phyloP scores from a whole-genome alignment of 1,140 invertebrate species.

The Brachionus calyciflorus region DNA sequence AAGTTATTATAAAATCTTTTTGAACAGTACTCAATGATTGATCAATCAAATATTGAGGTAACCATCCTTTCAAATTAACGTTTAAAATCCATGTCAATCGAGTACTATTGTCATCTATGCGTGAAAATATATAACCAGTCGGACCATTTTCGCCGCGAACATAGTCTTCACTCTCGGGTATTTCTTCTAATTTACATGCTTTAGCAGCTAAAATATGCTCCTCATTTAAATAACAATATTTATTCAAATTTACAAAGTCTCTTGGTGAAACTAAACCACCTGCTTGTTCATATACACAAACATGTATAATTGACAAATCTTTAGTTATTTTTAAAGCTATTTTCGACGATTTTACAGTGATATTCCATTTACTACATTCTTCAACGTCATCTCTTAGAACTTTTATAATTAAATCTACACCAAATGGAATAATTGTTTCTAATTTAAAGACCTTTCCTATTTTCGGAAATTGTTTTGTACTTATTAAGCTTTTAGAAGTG shows the following conservation, averaged over 20 bases:
- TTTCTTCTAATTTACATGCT: neutral
- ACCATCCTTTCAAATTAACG: slow-evolving; percentile 44
- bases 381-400: slow-evolving; percentile 27
- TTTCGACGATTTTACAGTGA: neutral
- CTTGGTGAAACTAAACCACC: slow-evolving; percentile 12
- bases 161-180: neutral
- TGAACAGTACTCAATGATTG: neutral
- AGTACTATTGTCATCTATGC: neutral
- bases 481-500: neutral
- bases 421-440: neutral
- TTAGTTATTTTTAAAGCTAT: neutral
- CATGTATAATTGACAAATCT: slow-evolving; percentile 7
- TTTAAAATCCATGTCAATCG: slow-evolving; percentile 35
- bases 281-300: slow-evolving; percentile 17
- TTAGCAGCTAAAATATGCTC: slow-evolving; percentile 14
- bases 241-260: slow-evolving; percentile 34
- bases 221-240: neutral
- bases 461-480: neutral
- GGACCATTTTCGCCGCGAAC: slow-evolving; percentile 37
- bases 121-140: slow-evolving; percentile 5
- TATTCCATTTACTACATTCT: slow-evolving; percentile 26
- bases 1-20: slow-evolving; percentile 17
- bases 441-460: slow-evolving; percentile 38
- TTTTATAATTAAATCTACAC: neutral
- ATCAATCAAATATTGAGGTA: slow-evolving; percentile 41